Evolutionary conservation across 2,888 invertebrate genomes (phyloP).

Genomic region (Scaptomyza parva): DNA sequence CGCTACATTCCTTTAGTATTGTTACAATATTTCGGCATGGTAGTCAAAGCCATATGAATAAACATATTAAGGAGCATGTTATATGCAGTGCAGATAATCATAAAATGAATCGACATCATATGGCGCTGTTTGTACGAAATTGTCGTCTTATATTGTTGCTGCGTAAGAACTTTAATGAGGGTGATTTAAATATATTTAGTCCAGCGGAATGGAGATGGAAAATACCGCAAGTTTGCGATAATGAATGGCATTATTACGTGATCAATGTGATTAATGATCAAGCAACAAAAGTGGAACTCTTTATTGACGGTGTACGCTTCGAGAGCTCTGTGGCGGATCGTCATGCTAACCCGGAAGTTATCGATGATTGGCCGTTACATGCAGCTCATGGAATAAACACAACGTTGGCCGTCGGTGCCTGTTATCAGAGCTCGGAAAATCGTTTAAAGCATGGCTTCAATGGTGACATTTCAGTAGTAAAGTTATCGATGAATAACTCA

Average conservation of each 20-base stretch:
- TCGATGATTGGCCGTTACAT: constrained; percentile 99
- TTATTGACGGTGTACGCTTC: constrained; percentile 91
- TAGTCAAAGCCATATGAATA: constrained; percentile 89
- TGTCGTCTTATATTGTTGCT: constrained; percentile 97
- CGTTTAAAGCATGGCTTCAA: constrained; percentile 91
- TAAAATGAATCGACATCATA: constrained; percentile 99
- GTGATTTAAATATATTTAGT: constrained; percentile 96
- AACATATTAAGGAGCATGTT: constrained; percentile 97
- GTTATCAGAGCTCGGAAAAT: constrained; percentile 98
- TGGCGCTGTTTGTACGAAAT: constrained; percentile 98
- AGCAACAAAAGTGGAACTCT: constrained; percentile 90
- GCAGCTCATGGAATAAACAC: constrained; percentile 97
- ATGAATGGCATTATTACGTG: constrained; percentile 99
- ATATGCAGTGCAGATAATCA: constrained; percentile 99
- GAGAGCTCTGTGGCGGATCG: constrained; percentile 84
- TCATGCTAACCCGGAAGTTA: constrained; percentile 96
- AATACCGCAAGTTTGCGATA: constrained; percentile 97
- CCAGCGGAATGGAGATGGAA: constrained; percentile 99
- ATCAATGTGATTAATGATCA: constrained; percentile 91
- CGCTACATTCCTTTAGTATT: constrained; percentile 94
- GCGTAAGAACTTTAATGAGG: constrained; percentile 95
- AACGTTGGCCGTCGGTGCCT: constrained; percentile 97
- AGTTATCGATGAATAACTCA: constrained; percentile 74
- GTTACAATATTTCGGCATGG: constrained; percentile 98
- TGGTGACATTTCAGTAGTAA: constrained; percentile 85